Conservation (phyloP, 2,888 invertebrate species). For the Agriopis leucophaearia region DNA sequence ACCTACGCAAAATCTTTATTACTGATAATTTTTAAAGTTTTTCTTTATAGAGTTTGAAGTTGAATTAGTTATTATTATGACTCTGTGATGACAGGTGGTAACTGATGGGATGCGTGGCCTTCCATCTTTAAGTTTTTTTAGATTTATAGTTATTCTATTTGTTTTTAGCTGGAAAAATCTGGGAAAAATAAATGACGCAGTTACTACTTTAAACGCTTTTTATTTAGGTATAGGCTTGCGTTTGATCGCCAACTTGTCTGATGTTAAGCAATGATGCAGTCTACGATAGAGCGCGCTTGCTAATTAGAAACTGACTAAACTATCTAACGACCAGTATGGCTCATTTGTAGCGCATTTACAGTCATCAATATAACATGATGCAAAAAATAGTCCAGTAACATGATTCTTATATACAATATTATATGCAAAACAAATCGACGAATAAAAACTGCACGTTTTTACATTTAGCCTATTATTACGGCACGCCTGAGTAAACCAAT, state of each 20-base stretch:
- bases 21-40: conserved; percentile 13
- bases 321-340: no score
- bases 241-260: no score
- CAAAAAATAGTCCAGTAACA: neutral
- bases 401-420: conserved; percentile 14
- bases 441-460: conserved; percentile 16
- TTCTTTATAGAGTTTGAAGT: conserved; percentile 25
- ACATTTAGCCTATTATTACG: conserved; percentile 23
- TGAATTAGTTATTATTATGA: conserved; percentile 30
- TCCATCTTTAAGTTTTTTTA: conserved; percentile 2
- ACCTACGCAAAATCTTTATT: conserved; percentile 27
- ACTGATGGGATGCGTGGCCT: conserved; percentile 9
- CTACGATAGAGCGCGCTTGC: no score
- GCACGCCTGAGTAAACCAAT: conserved; percentile 20
- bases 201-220: no score
- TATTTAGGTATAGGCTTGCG: no score
- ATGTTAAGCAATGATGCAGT: no score
- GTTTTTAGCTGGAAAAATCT: neutral
- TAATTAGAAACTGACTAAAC: no score
- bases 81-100: conserved; percentile 32
- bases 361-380: no score
- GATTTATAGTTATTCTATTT: neutral
- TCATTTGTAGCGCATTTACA: neutral
- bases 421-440: conserved; percentile 31
- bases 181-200: neutral